Base-by-base conservation (phyloP, 2,797 vertebrate species). In the Poecile montanus region DNA sequence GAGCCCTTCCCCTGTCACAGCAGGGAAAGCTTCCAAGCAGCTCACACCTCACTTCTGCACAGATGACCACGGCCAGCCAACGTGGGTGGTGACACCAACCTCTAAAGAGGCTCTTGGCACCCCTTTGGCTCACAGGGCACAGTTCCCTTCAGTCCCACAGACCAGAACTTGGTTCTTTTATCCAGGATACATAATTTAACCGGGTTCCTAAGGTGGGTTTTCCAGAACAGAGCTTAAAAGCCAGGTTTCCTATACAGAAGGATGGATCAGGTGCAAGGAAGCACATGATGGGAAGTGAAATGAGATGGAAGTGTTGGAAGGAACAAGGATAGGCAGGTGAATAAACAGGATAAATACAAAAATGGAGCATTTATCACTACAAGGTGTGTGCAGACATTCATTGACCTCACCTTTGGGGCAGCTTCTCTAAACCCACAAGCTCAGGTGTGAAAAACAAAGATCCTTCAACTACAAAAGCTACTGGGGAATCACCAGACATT, bases 231-330 rank as follows among this genome's bases (percentile, higher is more conserved):
- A 90, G 66, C 36, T 85, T 5, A 10, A 58, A 67, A 81, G 76
- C 88, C 90, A 81, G 75, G 87, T 80, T 92, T 95, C 95, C 95
- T 89, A 4, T 3, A 18, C 5, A 85, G 83, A 61, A 85, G 67
- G 58, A 58, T 47, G 76, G 58, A 87, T 48, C 21, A 2, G 72
- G 88, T 65, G 70, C 77, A 53, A 78, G 62, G 88, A 84, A 93
- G 91, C 85, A 48, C 65, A 3, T 0, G 57, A 88, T 70, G 84
- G 67, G 72, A 94, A 80, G 47, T 14, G 57, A 60, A 47, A 56
- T 26, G 74, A 67, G 72, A 58, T 79, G 83, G 21, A 78, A 40
- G 74, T 40, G 70, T 3, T 2, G 78, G 67, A 73, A 87, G 56
- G 58, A 71, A 54, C 22, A 10, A 2, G 54, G 51, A 84, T 2